Conservation (phyloP, 2,888 invertebrate genomes). For the Embidobia sp. region DNA sequence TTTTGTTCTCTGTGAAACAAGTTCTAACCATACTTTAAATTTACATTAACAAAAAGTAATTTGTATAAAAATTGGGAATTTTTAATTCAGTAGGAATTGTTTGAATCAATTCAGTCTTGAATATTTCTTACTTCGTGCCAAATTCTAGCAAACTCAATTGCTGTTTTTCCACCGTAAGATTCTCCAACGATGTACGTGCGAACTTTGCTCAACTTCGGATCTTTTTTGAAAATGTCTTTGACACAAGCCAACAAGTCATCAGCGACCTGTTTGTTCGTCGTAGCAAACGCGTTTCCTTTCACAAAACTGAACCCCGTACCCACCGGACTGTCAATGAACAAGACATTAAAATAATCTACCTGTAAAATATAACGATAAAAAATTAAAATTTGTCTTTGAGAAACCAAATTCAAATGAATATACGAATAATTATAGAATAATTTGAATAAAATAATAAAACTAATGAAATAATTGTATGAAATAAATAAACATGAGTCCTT, state of each 20-base stretch:
- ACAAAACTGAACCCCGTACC: conserved; percentile 94
- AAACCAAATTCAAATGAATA: no score
- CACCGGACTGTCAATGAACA: conserved; percentile 95
- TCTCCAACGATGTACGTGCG: conserved; percentile 94
- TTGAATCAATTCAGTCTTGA: no score
- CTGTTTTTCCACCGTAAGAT: conserved; percentile 97
- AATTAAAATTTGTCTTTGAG: not conserved
- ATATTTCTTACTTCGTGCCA: conserved; percentile 82
- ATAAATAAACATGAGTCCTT: conserved; percentile 33
- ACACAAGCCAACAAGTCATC: conserved; percentile 89
- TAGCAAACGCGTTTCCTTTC: conserved; percentile 83
- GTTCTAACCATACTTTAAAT: no score
- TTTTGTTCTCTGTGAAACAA: no score
- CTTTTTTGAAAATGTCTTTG: conserved; percentile 85
- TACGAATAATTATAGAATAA: not conserved
- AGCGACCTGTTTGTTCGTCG: conserved; percentile 86
- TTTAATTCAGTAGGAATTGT: no score
- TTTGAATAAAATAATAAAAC: not conserved
- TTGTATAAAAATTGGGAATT: no score
- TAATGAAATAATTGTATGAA: not conserved
- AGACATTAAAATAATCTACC: conserved; percentile 89
- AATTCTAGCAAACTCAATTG: conserved; percentile 88
- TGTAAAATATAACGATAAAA: conserved; percentile 74
- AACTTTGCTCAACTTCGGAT: conserved; percentile 87
- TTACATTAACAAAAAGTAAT: no score